phyloP scores from a whole-genome alignment of 2,888 invertebrate species.

The Cantharis nigra region DNA sequence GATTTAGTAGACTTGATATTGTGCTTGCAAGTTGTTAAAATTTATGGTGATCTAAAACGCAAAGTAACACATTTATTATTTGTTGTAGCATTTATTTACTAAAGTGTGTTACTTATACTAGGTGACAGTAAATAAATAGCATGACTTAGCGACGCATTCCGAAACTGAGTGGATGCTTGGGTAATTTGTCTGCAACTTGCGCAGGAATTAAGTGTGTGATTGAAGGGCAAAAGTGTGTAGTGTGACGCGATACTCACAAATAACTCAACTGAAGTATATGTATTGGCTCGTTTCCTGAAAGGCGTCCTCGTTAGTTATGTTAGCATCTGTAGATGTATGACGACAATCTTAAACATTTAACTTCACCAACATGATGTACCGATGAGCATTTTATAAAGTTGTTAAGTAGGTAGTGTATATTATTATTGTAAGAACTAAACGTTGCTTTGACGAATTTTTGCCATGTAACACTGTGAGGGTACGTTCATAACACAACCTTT shows the following conservation, averaged over 20 bases:
- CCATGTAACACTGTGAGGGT: neutral
- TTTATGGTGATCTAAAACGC: conserved; percentile 22
- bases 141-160: conserved; percentile 46
- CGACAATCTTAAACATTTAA: neutral
- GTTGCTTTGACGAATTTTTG: neutral
- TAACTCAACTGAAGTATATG: conserved; percentile 47
- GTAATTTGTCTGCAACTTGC: conserved; percentile 52
- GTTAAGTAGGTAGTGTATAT: neutral
- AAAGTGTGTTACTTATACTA: conserved; percentile 32
- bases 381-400: neutral
- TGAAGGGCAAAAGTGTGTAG: conserved; percentile 54
- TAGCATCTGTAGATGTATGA: conserved; percentile 6
- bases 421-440: neutral
- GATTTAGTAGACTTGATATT: conserved; percentile 3
- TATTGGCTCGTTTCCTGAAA: conserved; percentile 40
- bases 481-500: neutral
- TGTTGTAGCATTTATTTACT: conserved; percentile 32
- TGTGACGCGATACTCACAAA: conserved; percentile 52
- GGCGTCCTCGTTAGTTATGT: conserved; percentile 36
- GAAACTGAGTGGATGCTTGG: conserved; percentile 43
- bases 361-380: neutral
- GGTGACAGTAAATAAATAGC: conserved; percentile 46
- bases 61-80: conserved; percentile 30
- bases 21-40: conserved; percentile 7
- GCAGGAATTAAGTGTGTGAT: conserved; percentile 50